Evolutionary conservation across 1,140 invertebrate genomes (phyloP).

Genomic region (Hyles vespertilio): DNA sequence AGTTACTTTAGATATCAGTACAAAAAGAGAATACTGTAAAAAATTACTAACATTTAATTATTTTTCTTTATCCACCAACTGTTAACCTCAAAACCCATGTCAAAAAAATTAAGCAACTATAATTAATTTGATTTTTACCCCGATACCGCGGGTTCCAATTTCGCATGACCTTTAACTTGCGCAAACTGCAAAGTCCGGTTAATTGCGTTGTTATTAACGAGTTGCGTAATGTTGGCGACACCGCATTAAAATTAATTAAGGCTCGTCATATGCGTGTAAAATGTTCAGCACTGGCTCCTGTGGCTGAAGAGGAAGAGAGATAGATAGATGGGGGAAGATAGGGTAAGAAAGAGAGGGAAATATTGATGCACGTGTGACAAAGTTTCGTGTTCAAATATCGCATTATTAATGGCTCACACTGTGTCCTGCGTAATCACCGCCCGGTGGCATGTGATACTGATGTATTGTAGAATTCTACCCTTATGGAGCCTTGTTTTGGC

Average conservation of each 20-base stretch:
- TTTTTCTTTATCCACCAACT: too few species aligned
- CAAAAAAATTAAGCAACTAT: too few species aligned
- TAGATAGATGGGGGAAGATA: too few species aligned
- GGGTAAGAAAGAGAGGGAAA: too few species aligned
- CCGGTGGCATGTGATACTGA: constrained; percentile 29
- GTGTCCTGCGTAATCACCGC: constrained; percentile 26
- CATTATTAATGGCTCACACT: constrained; percentile 39
- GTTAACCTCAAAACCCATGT: too few species aligned
- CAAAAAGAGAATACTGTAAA: too few species aligned
- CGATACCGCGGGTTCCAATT: neutral
- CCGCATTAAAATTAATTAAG: constrained; percentile 31
- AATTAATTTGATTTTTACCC: too few species aligned
- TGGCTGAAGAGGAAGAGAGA: too few species aligned
- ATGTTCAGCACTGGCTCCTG: too few species aligned
- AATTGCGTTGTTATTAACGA: constrained; percentile 6
- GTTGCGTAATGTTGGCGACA: constrained; percentile 15
- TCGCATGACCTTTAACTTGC: neutral
- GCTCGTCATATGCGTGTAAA: constrained; percentile 22
- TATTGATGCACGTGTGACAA: constrained; percentile 34
- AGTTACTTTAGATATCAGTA: too few species aligned
- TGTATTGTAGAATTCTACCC: constrained; percentile 14
- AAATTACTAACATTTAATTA: too few species aligned
- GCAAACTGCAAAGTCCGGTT: neutral
- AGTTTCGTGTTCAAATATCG: constrained; percentile 37
- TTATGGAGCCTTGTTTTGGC: too few species aligned